These are phyloP conservation scores for Solen grandis DNA, from an alignment of 1,140 invertebrate species.

Conservation along the genomic window DNA sequence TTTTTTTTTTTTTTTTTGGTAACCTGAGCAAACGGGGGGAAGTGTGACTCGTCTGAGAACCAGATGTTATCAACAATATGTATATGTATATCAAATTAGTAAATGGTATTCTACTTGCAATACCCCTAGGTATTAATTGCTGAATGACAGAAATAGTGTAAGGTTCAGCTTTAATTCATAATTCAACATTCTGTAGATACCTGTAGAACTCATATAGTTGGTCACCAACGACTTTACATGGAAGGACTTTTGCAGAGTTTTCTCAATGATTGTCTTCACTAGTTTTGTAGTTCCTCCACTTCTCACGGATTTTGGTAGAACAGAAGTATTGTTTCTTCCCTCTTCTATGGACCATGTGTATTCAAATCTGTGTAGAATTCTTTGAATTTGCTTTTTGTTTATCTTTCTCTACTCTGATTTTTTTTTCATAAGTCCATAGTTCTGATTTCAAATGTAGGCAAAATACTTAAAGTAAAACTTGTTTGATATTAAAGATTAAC, in stretches of 20 bases:
- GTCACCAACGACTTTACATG: neutral
- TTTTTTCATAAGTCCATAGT: neutral
- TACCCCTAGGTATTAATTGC: neutral
- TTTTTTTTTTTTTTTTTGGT: conserved; percentile 12
- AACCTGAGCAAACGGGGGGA: neutral
- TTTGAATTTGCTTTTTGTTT: neutral
- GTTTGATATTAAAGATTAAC: conserved; percentile 24
- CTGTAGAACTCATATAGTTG: neutral
- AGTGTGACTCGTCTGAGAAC: no score
- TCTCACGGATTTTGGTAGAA: neutral
- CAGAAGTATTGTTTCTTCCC: neutral
- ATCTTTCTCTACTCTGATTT: no score
- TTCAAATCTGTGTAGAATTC: conserved; percentile 22
- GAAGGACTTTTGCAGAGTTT: neutral
- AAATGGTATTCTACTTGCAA: no score
- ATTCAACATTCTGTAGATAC: no score
- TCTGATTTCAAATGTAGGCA: neutral
- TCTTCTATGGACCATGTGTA: neutral
- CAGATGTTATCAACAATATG: no score
- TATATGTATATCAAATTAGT: no score
- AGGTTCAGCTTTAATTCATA: no score
- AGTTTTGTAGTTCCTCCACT: neutral
- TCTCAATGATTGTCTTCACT: no score
- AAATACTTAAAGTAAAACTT: no score
- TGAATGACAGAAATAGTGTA: neutral